A percentile compares a stretch with the other conserved stretches of the same genome.
Conservation (phyloP, 2,113 vertebrate species). For the Petromus typicus region DNA sequence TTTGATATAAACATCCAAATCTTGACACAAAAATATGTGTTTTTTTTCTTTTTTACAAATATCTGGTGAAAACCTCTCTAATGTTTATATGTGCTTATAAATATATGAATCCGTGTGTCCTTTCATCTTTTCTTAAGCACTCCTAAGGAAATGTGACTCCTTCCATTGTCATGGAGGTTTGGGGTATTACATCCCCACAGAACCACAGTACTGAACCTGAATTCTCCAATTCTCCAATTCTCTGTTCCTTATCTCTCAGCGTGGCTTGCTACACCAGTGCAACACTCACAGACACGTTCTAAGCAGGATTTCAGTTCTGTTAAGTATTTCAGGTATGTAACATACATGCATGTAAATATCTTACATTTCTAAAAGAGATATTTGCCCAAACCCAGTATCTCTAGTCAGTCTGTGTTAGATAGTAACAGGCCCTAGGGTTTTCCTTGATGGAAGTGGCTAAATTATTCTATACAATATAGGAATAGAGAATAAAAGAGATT, state of each 20-base stretch:
- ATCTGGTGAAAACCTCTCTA: not conserved
- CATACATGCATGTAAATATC: not conserved
- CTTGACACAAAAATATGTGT: not conserved
- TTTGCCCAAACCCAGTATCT: not conserved
- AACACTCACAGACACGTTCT: not conserved
- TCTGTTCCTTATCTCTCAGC: not conserved
- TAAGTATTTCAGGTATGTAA: not conserved
- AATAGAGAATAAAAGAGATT: not conserved
- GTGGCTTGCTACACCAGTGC: not conserved
- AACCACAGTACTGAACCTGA: not conserved
- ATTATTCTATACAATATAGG: not conserved
- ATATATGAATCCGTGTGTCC: not conserved
- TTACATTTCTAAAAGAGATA: not conserved
- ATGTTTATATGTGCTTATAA: not conserved
- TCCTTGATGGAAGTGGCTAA: not conserved
- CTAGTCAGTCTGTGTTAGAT: not conserved
- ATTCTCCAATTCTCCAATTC: not conserved
- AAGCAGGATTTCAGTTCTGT: not conserved
- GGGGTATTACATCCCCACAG: not conserved
- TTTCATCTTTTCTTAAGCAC: not conserved
- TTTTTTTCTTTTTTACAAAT: not conserved
- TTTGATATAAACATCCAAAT: not conserved
- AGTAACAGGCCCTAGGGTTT: not conserved
- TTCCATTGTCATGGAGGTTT: not conserved
- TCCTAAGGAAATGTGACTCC: not conserved